These are phyloP conservation scores for Ommatoiulus sabulosus DNA, from an alignment of 2,888 invertebrate genomes.

Conservation along the genomic window DNA sequence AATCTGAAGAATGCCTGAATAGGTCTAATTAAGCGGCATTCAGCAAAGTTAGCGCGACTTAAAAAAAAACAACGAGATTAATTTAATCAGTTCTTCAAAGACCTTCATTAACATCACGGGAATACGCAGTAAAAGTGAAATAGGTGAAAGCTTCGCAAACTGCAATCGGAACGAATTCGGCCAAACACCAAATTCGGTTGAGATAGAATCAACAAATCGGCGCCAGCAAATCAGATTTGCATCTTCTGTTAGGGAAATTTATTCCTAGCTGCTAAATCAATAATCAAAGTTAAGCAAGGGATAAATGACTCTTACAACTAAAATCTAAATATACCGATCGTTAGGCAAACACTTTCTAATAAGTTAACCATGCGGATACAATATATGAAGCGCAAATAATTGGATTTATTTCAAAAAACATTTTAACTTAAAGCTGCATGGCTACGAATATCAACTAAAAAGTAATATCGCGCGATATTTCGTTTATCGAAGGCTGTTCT, in stretches of 20 bases:
- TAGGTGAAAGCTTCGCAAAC: neutral
- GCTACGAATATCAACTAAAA: too few species aligned
- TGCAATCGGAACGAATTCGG: neutral
- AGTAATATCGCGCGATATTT: too few species aligned
- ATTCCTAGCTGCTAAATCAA: neutral
- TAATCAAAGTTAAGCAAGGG: neutral
- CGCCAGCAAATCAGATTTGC: neutral
- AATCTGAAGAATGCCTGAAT: conserved; percentile 47
- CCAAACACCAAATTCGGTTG: neutral
- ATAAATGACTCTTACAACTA: neutral
- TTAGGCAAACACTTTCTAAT: neutral
- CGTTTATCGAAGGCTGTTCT: too few species aligned
- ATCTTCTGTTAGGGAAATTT: neutral
- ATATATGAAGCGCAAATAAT: too few species aligned
- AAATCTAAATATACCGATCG: neutral
- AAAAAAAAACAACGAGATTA: conserved; percentile 39
- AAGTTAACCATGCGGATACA: neutral
- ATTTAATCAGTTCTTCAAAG: conserved; percentile 47
- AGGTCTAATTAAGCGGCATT: conserved; percentile 41
- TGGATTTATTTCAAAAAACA: too few species aligned
- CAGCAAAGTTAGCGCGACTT: conserved; percentile 30
- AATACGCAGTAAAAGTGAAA: neutral
- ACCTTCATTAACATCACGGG: conserved; percentile 31
- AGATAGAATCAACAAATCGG: neutral
- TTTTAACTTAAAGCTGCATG: too few species aligned